Percentiles rank a stretch among this genome's conserved stretches.
Conservation (phyloP, 2,113 vertebrate genomes). For the Arizona elegans region DNA sequence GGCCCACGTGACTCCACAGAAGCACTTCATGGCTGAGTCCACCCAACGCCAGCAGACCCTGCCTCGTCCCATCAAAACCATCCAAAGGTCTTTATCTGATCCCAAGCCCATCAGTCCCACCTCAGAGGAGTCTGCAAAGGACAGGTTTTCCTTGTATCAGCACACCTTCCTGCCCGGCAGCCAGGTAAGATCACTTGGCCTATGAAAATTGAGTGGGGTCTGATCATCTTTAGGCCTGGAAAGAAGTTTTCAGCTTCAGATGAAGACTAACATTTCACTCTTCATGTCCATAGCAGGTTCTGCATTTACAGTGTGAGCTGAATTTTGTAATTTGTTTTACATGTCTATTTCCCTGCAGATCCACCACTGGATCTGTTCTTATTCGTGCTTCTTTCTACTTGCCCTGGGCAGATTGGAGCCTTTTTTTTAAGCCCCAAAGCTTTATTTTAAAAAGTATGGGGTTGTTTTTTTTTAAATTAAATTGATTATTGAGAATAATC, state of each 20-base stretch:
- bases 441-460: background rate
- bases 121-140: conserved; percentile 88
- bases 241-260: background rate
- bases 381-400: background rate
- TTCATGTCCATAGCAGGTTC: background rate
- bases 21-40: conserved; percentile 86
- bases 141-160: conserved; percentile 92
- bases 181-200: conserved; percentile 77
- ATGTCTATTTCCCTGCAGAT: background rate
- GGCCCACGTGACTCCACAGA: conserved; percentile 95
- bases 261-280: background rate
- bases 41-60: conserved; percentile 88
- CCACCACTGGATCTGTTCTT: background rate
- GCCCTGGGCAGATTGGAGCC: background rate
- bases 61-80: conserved; percentile 94
- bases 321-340: background rate
- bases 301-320: background rate
- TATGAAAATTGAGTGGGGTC: background rate
- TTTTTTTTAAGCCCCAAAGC: background rate
- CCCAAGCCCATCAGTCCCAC: conserved; percentile 98
- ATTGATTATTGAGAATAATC: background rate
- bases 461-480: background rate
- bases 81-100: conserved; percentile 96
- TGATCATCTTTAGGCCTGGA: background rate
- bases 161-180: conserved; percentile 84